Conservation (phyloP, 2,113 vertebrate genomes). For the Egretta garzetta region DNA sequence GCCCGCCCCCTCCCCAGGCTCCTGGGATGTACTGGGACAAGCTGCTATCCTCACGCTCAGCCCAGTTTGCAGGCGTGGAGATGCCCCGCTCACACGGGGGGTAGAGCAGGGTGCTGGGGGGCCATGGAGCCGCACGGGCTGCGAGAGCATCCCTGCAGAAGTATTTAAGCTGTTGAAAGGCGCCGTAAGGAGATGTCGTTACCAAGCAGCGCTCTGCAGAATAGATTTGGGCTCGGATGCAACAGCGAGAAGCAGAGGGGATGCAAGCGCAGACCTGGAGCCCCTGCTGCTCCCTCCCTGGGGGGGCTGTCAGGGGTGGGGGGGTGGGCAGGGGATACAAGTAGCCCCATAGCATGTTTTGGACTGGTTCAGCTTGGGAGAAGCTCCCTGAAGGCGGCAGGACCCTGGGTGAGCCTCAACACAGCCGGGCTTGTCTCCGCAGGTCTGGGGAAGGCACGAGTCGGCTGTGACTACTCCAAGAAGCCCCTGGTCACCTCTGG, state of each 20-base stretch:
- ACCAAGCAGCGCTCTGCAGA: conserved; percentile 41
- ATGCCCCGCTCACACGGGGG: neutral
- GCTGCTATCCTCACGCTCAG: neutral
- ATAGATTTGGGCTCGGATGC: conserved; percentile 42
- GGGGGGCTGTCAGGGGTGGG: neutral
- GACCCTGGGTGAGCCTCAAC: neutral
- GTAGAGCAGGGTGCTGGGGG: neutral
- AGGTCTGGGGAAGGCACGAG: neutral
- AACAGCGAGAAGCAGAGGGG: neutral
- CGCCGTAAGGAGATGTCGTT: neutral
- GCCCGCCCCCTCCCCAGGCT: accelerated
- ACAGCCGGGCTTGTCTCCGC: accelerated
- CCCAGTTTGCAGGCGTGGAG: neutral
- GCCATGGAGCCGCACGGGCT: accelerated
- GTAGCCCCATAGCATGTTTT: accelerated
- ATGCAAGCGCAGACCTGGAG: accelerated
- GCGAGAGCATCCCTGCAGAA: conserved; percentile 11
- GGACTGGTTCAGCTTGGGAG: neutral
- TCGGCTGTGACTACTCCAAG: neutral
- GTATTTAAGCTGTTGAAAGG: neutral
- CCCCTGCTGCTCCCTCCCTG: neutral
- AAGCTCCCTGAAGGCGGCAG: neutral
- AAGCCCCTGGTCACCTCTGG: neutral
- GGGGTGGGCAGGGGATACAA: neutral
- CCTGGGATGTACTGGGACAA: neutral